A percentile compares a stretch with the other conserved stretches of the same genome.
Evolutionary conservation across 2,113 vertebrate genomes (phyloP).

Genomic region (Anoura caudifer): DNA sequence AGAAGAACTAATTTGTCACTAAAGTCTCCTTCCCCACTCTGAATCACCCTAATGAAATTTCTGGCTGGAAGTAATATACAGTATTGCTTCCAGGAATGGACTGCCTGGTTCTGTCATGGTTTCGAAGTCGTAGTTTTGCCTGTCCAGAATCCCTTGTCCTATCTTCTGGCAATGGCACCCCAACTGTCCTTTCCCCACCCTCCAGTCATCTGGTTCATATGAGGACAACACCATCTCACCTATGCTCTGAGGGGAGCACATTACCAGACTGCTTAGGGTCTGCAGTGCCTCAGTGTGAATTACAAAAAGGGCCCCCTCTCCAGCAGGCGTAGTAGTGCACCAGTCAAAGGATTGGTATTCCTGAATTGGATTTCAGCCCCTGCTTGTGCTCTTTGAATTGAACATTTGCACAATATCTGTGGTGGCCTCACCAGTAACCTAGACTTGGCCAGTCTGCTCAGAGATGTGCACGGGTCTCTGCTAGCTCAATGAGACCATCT

Average conservation of each 20-base stretch:
- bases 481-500: not conserved
- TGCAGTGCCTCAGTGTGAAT: not conserved
- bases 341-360: not conserved
- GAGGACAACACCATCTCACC: not conserved
- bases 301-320: not conserved
- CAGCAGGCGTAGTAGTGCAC: not conserved
- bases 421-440: not conserved
- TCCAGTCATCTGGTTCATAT: not conserved
- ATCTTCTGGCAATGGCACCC: not conserved
- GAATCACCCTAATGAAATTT: conserved; percentile 55
- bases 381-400: not conserved
- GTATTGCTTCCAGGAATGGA: conserved; percentile 40
- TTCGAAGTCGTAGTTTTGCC: not conserved
- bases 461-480: not conserved
- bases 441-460: not conserved
- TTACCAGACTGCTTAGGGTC: not conserved
- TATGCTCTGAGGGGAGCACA: not conserved
- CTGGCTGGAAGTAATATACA: not conserved
- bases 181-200: not conserved
- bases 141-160: not conserved
- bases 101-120: not conserved
- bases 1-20: conserved; percentile 41
- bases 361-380: not conserved
- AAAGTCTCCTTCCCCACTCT: not conserved
- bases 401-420: not conserved